A percentile compares a stretch with the other conserved stretches of the same genome.
phyloP scores from a whole-genome alignment of 2,113 vertebrate species.

The Trematocara unimaculatum region DNA sequence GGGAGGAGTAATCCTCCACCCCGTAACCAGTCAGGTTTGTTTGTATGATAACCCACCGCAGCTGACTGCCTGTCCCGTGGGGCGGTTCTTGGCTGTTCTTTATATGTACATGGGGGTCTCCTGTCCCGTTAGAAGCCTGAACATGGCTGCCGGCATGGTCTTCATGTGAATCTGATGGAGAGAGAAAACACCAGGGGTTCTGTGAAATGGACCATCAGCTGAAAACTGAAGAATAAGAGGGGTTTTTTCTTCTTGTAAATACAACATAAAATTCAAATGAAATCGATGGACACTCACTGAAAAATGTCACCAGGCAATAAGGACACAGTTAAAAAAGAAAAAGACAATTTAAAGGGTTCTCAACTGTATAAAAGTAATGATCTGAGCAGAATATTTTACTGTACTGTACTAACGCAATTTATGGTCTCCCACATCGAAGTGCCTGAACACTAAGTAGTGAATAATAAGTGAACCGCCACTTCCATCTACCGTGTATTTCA shows the following conservation, averaged over 20 bases:
- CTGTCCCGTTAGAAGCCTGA: slow-evolving; percentile 96
- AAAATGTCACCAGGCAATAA: neutral
- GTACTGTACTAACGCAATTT: neutral
- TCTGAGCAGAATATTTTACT: neutral
- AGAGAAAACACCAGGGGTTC: neutral
- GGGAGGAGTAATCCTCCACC: slow-evolving; percentile 1
- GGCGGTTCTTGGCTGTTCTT: slow-evolving; percentile 20
- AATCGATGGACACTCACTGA: neutral
- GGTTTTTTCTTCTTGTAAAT: neutral
- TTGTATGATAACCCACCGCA: neutral
- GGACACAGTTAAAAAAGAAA: neutral
- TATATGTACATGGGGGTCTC: slow-evolving; percentile 97
- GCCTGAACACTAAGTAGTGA: neutral
- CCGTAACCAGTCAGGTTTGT: neutral
- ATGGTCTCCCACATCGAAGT: neutral
- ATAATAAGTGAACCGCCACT: neutral
- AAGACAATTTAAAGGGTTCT: neutral
- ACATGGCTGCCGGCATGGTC: slow-evolving; percentile 99
- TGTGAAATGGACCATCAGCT: neutral
- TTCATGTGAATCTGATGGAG: slow-evolving; percentile 94
- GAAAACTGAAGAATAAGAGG: rapidly evolving
- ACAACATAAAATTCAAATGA: neutral
- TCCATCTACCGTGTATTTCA: neutral
- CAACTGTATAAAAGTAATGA: neutral
- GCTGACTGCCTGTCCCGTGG: neutral